phyloP scores from a whole-genome alignment of 2,113 vertebrate species.

The Rhineura floridana region DNA sequence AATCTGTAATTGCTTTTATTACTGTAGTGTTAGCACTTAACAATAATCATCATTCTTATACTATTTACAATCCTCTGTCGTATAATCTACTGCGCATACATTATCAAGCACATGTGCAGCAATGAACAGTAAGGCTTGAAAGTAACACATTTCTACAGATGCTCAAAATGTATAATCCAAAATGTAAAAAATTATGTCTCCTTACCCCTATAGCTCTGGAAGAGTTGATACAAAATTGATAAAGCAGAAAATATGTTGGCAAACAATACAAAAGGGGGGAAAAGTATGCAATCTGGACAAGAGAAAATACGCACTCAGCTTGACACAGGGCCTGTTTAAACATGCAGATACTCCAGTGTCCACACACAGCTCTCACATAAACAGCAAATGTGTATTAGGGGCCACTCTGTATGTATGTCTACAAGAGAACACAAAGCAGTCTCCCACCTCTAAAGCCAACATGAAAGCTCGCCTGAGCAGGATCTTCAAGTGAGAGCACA shows the following conservation, averaged over 20 bases:
- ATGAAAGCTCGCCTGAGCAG: not conserved
- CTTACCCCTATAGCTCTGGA: constrained; percentile 72
- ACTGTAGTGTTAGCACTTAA: constrained; percentile 80
- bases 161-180: constrained; percentile 64
- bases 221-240: constrained; percentile 68
- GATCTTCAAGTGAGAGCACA: not conserved
- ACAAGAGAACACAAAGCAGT: not conserved
- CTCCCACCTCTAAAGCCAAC: not conserved
- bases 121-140: constrained; percentile 65
- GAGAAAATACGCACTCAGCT: constrained; percentile 57
- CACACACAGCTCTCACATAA: constrained; percentile 9
- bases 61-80: constrained; percentile 76
- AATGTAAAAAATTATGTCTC: constrained; percentile 67
- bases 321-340: not conserved
- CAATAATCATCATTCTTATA: constrained; percentile 73
- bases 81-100: constrained; percentile 67
- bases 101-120: constrained; percentile 70
- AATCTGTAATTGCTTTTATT: constrained; percentile 74
- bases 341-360: not conserved
- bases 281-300: constrained; percentile 67
- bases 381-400: not conserved
- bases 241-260: constrained; percentile 68
- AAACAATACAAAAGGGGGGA: constrained; percentile 72
- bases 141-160: constrained; percentile 71
- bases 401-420: not conserved